Conservation (phyloP, 35 echinoderm and acorn worm genomes). For the Lytechinus variegatus region DNA sequence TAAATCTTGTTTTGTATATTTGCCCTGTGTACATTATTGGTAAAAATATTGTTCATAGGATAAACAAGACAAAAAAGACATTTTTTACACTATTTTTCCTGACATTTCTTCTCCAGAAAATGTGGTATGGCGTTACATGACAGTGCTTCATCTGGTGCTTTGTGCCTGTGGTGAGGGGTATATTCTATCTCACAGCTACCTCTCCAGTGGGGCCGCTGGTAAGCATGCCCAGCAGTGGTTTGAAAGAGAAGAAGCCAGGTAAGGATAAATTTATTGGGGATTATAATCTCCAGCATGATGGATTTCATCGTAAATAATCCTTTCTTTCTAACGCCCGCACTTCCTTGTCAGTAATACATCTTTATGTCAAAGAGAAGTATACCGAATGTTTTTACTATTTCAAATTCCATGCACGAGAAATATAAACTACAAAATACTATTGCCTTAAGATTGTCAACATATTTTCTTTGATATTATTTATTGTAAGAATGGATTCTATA, state of each 20-base stretch:
- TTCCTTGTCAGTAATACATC: too few species aligned
- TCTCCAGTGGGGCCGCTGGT: not conserved
- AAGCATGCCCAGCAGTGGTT: constrained; percentile 12
- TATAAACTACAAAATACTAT: too few species aligned
- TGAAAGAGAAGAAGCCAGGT: constrained; percentile 26
- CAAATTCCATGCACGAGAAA: too few species aligned
- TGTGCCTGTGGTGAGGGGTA: constrained; percentile 25
- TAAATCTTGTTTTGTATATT: not conserved
- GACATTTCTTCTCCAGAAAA: constrained; percentile 25
- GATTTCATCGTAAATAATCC: too few species aligned
- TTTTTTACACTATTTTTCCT: too few species aligned
- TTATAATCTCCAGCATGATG: too few species aligned
- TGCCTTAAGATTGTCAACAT: too few species aligned
- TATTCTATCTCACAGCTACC: not conserved
- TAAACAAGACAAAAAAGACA: not conserved
- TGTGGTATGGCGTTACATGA: constrained; percentile 17
- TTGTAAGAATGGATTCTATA: too few species aligned
- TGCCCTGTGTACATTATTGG: not conserved
- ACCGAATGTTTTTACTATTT: too few species aligned
- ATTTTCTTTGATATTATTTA: too few species aligned
- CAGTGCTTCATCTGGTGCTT: not conserved
- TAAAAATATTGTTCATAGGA: not conserved
- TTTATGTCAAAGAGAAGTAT: too few species aligned
- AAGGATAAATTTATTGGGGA: not conserved
- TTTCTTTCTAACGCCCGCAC: too few species aligned